Evolutionary conservation across 2,888 invertebrate genomes (phyloP).

Genomic region (Drosophila affinis): DNA sequence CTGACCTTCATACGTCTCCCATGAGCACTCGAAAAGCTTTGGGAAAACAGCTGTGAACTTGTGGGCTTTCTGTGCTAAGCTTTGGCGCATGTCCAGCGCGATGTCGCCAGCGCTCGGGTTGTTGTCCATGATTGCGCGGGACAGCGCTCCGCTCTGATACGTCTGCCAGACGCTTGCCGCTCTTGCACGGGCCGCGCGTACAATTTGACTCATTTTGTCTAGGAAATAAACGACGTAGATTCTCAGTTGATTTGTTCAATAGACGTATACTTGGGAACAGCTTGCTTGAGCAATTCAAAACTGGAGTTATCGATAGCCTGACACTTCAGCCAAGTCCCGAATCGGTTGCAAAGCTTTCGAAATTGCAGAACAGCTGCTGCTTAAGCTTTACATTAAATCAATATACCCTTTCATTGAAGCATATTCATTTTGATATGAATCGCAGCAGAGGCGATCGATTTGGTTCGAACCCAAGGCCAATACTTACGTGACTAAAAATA

Average conservation of each 20-base stretch:
- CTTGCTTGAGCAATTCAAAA: neutral
- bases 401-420: neutral
- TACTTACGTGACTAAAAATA: neutral
- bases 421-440: neutral
- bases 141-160: neutral
- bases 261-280: neutral
- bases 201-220: neutral
- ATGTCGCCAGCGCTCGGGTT: conserved; percentile 46
- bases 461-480: too few relatives aligned
- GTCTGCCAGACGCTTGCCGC: neutral
- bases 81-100: conserved; percentile 52
- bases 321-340: neutral
- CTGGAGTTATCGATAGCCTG: neutral
- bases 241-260: neutral
- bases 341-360: neutral
- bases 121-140: conserved; percentile 49
- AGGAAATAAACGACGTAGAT: neutral
- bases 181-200: neutral
- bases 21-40: conserved; percentile 70
- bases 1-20: conserved; percentile 75
- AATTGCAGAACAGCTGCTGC: neutral
- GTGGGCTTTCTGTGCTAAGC: conserved; percentile 56
- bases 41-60: conserved; percentile 75
- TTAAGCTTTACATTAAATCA: neutral
- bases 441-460: too few relatives aligned